phyloP scores from a whole-genome alignment of 2,113 vertebrate genomes.

The Anhinga rufa region DNA sequence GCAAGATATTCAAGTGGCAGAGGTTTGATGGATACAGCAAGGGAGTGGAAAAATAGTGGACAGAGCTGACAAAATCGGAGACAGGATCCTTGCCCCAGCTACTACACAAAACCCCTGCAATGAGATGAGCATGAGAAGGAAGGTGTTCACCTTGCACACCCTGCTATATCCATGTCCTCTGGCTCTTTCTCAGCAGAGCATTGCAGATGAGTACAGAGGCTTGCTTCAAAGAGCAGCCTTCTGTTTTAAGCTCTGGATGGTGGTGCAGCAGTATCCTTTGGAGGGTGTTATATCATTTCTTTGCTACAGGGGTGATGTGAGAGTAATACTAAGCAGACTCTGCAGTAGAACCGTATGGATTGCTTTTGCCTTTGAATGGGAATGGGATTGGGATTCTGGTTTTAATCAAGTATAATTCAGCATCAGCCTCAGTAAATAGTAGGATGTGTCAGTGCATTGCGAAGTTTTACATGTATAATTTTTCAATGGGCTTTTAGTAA shows the following conservation, averaged over 20 bases:
- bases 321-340: slow-evolving; percentile 35
- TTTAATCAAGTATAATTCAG: slow-evolving; percentile 32
- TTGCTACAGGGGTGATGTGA: slow-evolving; percentile 5
- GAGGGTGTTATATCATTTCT: slow-evolving; percentile 25
- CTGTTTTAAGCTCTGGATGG: background rate
- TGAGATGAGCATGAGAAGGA: background rate
- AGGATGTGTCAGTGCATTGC: background rate
- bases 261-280: slow-evolving; percentile 12
- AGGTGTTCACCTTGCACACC: background rate
- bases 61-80: background rate
- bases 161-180: fast-evolving
- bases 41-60: background rate
- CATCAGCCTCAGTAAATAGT: background rate
- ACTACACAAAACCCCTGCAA: background rate
- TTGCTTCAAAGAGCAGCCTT: background rate
- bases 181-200: background rate
- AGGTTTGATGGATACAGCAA: background rate
- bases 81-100: background rate
- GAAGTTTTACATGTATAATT: background rate
- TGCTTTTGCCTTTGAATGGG: slow-evolving; percentile 34
- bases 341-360: slow-evolving; percentile 16
- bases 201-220: background rate
- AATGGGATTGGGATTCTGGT: slow-evolving; percentile 4
- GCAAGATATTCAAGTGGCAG: background rate
- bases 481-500: background rate